Percentiles rank a stretch among this genome's conserved stretches.
These are phyloP conservation scores for Petrolisthes cinctipes DNA, from an alignment of 2,888 invertebrate genomes.

Conservation along the genomic window DNA sequence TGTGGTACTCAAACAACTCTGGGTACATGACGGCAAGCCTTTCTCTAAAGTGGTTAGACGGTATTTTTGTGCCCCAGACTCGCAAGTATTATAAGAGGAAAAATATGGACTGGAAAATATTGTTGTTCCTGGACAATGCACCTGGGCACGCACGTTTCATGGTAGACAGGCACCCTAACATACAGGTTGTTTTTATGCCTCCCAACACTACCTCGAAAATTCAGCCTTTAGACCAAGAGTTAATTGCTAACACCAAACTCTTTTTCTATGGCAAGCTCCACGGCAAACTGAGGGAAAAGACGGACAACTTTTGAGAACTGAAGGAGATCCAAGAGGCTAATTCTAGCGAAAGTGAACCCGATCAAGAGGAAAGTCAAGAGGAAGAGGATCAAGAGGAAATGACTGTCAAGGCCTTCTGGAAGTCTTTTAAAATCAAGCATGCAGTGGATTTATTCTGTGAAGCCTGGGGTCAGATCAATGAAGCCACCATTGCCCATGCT, in stretches of 20 bases:
- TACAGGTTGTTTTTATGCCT: slow-evolving; percentile 1
- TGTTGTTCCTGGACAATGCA: slow-evolving; percentile 25
- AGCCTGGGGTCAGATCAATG: slow-evolving; percentile 6
- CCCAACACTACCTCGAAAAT: slow-evolving; percentile 29
- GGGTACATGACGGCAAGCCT: slow-evolving; percentile 67
- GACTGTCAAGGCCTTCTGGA: slow-evolving; percentile 4
- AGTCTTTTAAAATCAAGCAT: slow-evolving; percentile 2
- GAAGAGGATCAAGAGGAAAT: no score
- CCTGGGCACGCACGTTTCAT: slow-evolving; percentile 55
- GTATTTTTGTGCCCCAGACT: slow-evolving; percentile 28
- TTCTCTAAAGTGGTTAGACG: slow-evolving; percentile 67
- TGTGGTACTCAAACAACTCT: slow-evolving; percentile 68
- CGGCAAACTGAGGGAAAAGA: neutral
- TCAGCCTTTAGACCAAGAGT: slow-evolving; percentile 45
- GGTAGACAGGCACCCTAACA: slow-evolving; percentile 10
- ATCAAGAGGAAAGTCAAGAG: no score
- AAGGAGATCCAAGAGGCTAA: no score
- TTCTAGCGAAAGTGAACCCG: no score
- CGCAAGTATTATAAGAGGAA: neutral
- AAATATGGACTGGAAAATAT: neutral
- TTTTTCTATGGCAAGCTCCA: neutral
- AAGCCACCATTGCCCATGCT: neutral
- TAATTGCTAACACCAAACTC: slow-evolving; percentile 4
- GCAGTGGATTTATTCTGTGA: slow-evolving; percentile 15
- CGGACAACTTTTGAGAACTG: slow-evolving; percentile 9